Percentiles rank a stretch among this genome's conserved stretches.
Conservation (phyloP, 64 coral and sea anemone species). For the Pocillopora damicornis region DNA sequence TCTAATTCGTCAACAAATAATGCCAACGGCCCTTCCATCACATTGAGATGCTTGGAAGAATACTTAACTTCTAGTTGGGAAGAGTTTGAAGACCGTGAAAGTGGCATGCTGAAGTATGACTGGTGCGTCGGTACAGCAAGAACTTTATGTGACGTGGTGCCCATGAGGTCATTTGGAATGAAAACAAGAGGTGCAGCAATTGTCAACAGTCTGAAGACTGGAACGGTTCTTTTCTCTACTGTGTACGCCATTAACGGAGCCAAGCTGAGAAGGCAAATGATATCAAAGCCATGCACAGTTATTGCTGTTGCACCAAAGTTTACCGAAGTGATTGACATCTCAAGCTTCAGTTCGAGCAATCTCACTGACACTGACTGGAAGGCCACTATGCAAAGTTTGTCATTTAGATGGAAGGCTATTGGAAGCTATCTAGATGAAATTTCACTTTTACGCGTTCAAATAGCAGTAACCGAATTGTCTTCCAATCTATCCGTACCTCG, state of each 20-base stretch:
- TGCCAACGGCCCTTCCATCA: neutral
- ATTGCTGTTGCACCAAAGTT: conserved; percentile 59
- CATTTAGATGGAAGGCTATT: conserved; percentile 55
- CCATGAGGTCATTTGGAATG: conserved; percentile 7
- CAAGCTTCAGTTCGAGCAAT: conserved; percentile 25
- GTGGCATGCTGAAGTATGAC: conserved; percentile 48
- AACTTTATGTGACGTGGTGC: conserved; percentile 49
- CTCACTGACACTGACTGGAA: conserved; percentile 73
- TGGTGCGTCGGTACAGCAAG: conserved; percentile 74
- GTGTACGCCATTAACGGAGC: conserved; percentile 46
- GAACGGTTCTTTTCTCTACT: conserved; percentile 46
- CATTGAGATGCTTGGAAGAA: conserved; percentile 63
- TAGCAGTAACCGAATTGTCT: conserved; percentile 39
- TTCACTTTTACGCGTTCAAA: conserved; percentile 60
- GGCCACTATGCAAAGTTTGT: conserved; percentile 50
- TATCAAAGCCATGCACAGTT: conserved; percentile 42
- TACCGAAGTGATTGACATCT: conserved; percentile 51
- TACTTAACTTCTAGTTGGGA: conserved; percentile 61
- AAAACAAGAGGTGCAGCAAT: conserved; percentile 38
- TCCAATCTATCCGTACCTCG: conserved; percentile 30
- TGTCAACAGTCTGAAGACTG: conserved; percentile 39
- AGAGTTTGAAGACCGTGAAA: conserved; percentile 80
- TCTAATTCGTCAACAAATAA: neutral
- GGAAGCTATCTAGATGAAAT: conserved; percentile 53
- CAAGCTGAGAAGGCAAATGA: conserved; percentile 32